Conservation (phyloP, 2,797 vertebrate genomes). For the Rhinoraja longicauda region DNA sequence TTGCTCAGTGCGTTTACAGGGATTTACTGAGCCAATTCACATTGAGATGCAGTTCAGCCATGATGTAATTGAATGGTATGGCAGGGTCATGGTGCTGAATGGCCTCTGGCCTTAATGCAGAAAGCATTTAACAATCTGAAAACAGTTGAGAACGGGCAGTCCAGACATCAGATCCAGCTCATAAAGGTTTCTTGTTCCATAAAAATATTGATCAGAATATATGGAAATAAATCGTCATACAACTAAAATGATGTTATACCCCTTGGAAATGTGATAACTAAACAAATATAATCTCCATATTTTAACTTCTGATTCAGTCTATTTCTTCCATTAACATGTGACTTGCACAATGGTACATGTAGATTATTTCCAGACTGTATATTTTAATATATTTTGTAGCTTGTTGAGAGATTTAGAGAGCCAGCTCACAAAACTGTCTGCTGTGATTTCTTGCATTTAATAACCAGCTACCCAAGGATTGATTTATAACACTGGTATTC, state of each 20-base stretch:
- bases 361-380: background rate
- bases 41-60: background rate
- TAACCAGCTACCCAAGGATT: background rate
- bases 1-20: background rate
- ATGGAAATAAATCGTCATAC: background rate
- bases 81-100: background rate
- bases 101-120: background rate
- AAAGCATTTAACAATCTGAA: background rate
- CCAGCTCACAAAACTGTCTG: background rate
- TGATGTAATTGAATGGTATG: background rate
- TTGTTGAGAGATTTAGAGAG: background rate
- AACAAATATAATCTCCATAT: background rate
- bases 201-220: background rate
- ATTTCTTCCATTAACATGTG: background rate
- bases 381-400: conserved; percentile 1
- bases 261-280: background rate
- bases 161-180: background rate
- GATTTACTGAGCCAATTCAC: background rate
- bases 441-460: background rate
- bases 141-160: background rate
- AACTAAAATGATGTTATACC: background rate
- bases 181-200: background rate
- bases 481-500: background rate
- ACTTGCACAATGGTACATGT: conserved; percentile 6
- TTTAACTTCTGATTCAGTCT: background rate